Evolutionary conservation across 2,113 vertebrate genomes (phyloP).

Genomic region (Zosterops lateralis): DNA sequence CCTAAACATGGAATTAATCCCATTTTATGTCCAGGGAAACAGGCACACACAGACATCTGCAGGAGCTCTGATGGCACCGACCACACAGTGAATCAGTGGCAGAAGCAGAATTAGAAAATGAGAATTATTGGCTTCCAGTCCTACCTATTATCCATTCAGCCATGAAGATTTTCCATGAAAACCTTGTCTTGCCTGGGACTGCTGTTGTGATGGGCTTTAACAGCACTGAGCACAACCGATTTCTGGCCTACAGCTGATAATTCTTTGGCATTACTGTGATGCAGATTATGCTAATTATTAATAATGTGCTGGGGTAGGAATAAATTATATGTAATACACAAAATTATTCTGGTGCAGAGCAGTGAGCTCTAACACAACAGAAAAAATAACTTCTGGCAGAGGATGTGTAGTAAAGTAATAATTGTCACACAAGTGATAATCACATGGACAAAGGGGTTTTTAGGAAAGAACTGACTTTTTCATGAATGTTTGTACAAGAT

Average conservation of each 20-base stretch:
- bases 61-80: not conserved
- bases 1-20: not conserved
- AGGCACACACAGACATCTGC: not conserved
- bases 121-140: not conserved
- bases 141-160: not conserved
- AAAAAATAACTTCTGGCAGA: not conserved
- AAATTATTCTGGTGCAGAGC: not conserved
- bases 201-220: not conserved
- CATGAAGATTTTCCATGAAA: not conserved
- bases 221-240: not conserved
- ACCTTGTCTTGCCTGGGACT: not conserved
- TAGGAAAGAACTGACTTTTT: not conserved
- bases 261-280: not conserved
- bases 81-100: not conserved
- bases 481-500: not conserved
- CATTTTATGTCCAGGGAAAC: not conserved
- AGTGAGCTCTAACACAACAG: not conserved
- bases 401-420: not conserved
- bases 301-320: not conserved
- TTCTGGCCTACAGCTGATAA: not conserved
- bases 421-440: not conserved
- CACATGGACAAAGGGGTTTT: not conserved
- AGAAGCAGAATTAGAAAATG: not conserved
- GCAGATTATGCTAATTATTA: constrained; percentile 44
- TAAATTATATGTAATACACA: not conserved